Evolutionary conservation across 1,140 invertebrate species (phyloP).

Genomic region (Hylyphantes graminicola): DNA sequence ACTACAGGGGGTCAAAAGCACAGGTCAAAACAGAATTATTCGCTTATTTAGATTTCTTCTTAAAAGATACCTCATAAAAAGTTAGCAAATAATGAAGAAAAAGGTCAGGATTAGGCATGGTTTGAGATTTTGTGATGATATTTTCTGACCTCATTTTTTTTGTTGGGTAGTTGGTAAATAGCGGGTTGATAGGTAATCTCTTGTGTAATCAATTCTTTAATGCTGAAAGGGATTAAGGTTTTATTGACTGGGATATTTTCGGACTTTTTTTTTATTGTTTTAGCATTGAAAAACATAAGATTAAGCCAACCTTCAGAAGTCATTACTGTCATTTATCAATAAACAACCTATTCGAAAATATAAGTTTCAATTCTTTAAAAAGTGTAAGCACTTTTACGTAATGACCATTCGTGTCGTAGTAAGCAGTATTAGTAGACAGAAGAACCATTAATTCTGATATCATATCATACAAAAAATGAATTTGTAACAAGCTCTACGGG

Average conservation of each 20-base stretch:
- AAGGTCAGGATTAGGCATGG: neutral
- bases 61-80: slow-evolving; percentile 22
- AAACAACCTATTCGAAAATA: too few relatives aligned
- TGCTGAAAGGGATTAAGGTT: neutral
- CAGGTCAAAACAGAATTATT: neutral
- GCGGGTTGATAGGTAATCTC: slow-evolving; percentile 2
- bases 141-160: slow-evolving; percentile 39
- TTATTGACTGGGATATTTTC: neutral
- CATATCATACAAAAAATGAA: too few relatives aligned
- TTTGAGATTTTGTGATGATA: slow-evolving; percentile 10
- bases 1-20: neutral
- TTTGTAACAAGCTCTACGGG: too few relatives aligned
- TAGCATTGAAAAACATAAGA: too few relatives aligned
- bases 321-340: too few relatives aligned
- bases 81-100: neutral
- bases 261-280: too few relatives aligned
- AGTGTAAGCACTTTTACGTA: too few relatives aligned
- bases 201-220: slow-evolving; percentile 28
- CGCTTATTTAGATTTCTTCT: slow-evolving; percentile 51
- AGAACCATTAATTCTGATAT: too few relatives aligned
- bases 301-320: too few relatives aligned
- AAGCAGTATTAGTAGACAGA: too few relatives aligned
- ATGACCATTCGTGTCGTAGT: too few relatives aligned
- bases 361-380: too few relatives aligned
- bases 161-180: slow-evolving; percentile 7